Base-by-base conservation (phyloP, 2,797 vertebrate genomes). In the Heliangelus exortis region DNA sequence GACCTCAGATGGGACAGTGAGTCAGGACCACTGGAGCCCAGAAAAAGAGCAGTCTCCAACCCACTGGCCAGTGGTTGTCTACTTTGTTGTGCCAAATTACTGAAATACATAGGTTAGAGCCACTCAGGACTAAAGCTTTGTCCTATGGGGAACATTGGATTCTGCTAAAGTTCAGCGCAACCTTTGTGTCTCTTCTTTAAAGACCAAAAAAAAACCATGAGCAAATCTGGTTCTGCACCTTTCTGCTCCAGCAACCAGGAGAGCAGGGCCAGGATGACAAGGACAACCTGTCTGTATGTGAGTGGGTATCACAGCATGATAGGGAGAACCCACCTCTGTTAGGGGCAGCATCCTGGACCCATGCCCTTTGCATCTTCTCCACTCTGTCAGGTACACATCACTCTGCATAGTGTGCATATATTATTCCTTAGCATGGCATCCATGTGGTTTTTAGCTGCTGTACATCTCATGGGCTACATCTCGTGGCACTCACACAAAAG, bases 91-190 rank as follows among this genome's bases (percentile, higher is more conserved):
- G 67, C 21, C 6, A 5, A 63, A 71, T 58, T 84, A 89, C 11
- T 61, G 45, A 86, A 76, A 45, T 31, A 1, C 76, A 57, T 47
- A 78, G 14, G 63, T 81, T 41, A 84, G 39, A 74, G 39, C 62
- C 73, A 76, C 3, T 43, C 57, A 43, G 41, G 48, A 55, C 43
- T 75, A 83, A 77, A 73, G 34, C 25, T 83, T 91, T 69, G 26
- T 63, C 62, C 74, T 86, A 43, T 0, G 3, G 31, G 21, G 6
- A 90, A 73, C 3, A 2, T 0, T 57, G 14, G 6, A 10, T 67
- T 81, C 67, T 81, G 29, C 47, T 78, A 88, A 85, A 93, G 33
- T 51, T 84, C 55, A 89, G 34, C n/a, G 41, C 51, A 91, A 45
- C 43, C 14, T 81, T 86, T 34, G 13, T 63, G 29, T 62, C 20